phyloP scores from a whole-genome alignment of 2,113 vertebrate genomes.

The Syrmaticus mikado region DNA sequence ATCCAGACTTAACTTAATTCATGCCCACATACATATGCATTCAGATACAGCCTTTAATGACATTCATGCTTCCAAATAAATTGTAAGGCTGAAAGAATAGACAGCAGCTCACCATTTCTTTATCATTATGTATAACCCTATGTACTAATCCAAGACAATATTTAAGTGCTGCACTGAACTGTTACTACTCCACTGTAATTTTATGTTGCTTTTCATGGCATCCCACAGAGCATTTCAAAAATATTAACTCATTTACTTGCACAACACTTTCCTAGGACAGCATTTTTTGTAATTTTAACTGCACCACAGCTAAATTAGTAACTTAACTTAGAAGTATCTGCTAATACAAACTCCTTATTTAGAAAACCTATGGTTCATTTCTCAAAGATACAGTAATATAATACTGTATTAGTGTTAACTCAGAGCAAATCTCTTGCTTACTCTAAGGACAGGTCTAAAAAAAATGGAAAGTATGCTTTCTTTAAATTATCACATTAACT shows the following conservation, averaged over 20 bases:
- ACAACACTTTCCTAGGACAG: background rate
- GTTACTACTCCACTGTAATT: slow-evolving; percentile 2
- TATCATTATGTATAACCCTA: background rate
- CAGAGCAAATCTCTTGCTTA: background rate
- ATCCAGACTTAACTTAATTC: slow-evolving; percentile 62
- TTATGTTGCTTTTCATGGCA: background rate
- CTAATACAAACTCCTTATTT: slow-evolving; percentile 20
- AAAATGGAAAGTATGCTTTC: background rate
- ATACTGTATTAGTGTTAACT: background rate
- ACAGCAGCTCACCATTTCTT: slow-evolving; percentile 45
- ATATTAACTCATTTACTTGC: background rate
- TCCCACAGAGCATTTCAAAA: background rate
- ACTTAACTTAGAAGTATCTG: background rate
- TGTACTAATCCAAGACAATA: background rate
- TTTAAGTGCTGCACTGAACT: background rate
- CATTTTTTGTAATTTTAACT: background rate
- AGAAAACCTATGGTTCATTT: slow-evolving; percentile 20
- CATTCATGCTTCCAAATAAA: slow-evolving; percentile 34
- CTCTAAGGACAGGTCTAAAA: background rate
- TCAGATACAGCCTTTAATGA: slow-evolving; percentile 55
- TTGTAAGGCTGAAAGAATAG: background rate
- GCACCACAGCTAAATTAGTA: slow-evolving; percentile 12
- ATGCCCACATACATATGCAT: slow-evolving; percentile 40
- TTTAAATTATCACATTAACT: accelerated
- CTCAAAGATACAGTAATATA: background rate